Evolutionary conservation across 1,140 invertebrate genomes (phyloP), one percentile per base, ranked within the genome.

Genomic region (Dryas iulia): DNA sequence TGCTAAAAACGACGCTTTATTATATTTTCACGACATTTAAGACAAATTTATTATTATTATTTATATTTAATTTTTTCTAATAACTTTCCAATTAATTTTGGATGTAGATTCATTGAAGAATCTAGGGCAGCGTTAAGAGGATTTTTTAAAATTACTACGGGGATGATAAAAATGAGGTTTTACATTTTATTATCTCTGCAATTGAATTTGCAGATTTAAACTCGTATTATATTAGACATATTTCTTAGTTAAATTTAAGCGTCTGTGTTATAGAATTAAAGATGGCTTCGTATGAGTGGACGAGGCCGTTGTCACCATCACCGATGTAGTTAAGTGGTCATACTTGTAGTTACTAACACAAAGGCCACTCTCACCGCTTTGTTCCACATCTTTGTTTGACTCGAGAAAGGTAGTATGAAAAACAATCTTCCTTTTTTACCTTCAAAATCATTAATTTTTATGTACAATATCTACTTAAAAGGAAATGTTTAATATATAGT

Each of bases 301-400:
- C 65, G 58, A 57, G 62, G 65, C 26, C 54, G 65, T 47, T 39
- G 39, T 70, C 67, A 58, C 67, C 64, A 69, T 69, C 60, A 68
- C 35, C 64, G 62, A 79, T 79, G 82, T 81, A 81, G 79, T 72
- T 82, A 82, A 88, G 86, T 88, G 84, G 62, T 69, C 73, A 73
- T 80, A 76, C 85, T 85, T 76, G 71, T 79, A 76, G 72, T 82
- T 79, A 79, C 77, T 77, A 47, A 76, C 81, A 89, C 83, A 89
- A 87, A 86, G 80, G 78, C 81, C 73, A 79, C 84, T 87, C 84
- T 87, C 85, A 82, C 81, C 71, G 80, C 84, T 86, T 87, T 89
- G 87, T 87, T 85, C 80, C 83, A 83, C 79, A 81, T 86, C 81
- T 87, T 89, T 87, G 82, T 89, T 86, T 84, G 81, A 75, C 78